Percentiles rank a stretch among this genome's conserved stretches.
Evolutionary conservation across 92 coral and sea anemone species (phyloP).

Genomic region (Pocillopora meandrina): DNA sequence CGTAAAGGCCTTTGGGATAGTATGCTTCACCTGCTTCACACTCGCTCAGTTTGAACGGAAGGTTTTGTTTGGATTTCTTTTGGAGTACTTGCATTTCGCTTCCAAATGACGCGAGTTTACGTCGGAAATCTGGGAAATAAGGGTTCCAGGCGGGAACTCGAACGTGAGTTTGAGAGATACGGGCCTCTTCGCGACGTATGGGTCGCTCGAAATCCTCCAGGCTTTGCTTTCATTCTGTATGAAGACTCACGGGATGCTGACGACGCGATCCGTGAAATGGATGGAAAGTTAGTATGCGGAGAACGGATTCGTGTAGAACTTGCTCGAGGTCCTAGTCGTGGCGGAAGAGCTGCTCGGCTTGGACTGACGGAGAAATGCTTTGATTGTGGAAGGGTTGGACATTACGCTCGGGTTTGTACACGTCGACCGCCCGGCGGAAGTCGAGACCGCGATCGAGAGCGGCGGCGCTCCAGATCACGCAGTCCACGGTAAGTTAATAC

Average conservation of each 20-base stretch:
- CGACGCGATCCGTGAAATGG: slow-evolving; percentile 81
- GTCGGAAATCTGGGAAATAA: slow-evolving; percentile 93
- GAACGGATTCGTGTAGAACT: slow-evolving; percentile 85
- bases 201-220: slow-evolving; percentile 99
- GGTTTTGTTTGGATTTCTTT: not conserved
- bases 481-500: slow-evolving; percentile 24
- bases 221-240: slow-evolving; percentile 94
- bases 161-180: slow-evolving; percentile 79
- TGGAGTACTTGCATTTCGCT: slow-evolving; percentile 4
- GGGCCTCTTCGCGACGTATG: slow-evolving; percentile 97
- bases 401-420: slow-evolving; percentile 93
- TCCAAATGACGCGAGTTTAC: slow-evolving; percentile 86
- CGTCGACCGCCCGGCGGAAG: slow-evolving; percentile 54
- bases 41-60: no score
- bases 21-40: not conserved
- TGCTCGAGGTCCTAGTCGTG: slow-evolving; percentile 97
- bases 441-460: slow-evolving; percentile 36
- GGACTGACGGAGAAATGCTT: slow-evolving; percentile 93
- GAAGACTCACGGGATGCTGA: slow-evolving; percentile 98
- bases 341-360: slow-evolving; percentile 87
- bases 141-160: slow-evolving; percentile 92
- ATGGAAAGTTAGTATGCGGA: slow-evolving; percentile 81
- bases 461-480: slow-evolving; percentile 41
- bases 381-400: slow-evolving; percentile 95
- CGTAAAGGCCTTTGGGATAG: slow-evolving; percentile 24